Evolutionary conservation across 2,113 vertebrate species (phyloP).

Genomic region (Cynocephalus volans): DNA sequence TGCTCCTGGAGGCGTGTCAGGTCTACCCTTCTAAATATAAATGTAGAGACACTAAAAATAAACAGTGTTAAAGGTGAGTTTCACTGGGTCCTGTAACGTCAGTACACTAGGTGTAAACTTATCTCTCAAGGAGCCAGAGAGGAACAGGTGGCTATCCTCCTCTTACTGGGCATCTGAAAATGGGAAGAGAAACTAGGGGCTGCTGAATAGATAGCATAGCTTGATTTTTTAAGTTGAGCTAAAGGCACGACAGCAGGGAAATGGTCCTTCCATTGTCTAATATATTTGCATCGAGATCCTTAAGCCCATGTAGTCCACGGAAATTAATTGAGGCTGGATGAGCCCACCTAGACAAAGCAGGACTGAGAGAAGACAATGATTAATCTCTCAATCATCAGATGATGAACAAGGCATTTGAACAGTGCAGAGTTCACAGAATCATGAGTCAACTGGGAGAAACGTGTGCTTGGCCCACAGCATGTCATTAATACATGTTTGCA

Average conservation of each 20-base stretch:
- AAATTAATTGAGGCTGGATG: not conserved
- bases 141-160: not conserved
- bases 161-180: conserved; percentile 7
- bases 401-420: not conserved
- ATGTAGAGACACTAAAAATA: conserved; percentile 79
- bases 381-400: not conserved
- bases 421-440: not conserved
- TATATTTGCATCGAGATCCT: not conserved
- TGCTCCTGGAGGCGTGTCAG: conserved; percentile 49
- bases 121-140: conserved; percentile 37
- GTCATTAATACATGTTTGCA: not conserved
- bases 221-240: not conserved
- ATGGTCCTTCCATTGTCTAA: not conserved
- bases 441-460: not conserved
- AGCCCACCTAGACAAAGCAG: not conserved
- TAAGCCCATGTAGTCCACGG: not conserved
- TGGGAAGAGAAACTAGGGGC: conserved; percentile 30
- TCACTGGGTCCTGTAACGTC: conserved; percentile 68
- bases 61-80: conserved; percentile 67
- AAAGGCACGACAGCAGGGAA: not conserved
- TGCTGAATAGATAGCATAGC: not conserved
- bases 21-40: conserved; percentile 82
- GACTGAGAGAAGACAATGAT: not conserved
- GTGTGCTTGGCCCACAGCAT: not conserved
- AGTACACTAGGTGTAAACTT: conserved; percentile 26